phyloP scores from a whole-genome alignment of 2,888 invertebrate genomes.

The Agriopis leucophaearia region DNA sequence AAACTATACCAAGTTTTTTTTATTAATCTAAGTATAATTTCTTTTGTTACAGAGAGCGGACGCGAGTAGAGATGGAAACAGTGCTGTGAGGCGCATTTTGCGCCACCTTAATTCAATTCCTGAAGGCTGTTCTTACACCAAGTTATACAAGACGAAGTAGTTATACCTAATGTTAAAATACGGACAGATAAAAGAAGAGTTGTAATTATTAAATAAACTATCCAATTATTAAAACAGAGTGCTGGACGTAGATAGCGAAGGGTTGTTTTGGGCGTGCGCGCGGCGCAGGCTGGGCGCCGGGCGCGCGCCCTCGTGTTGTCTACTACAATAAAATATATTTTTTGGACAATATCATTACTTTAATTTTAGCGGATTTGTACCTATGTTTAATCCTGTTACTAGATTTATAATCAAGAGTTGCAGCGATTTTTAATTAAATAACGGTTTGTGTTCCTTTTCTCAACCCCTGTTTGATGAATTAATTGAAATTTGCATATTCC shows the following conservation, averaged over 20 bases:
- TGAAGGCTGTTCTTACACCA: constrained; percentile 87
- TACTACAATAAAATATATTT: constrained; percentile 87
- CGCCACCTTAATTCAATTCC: constrained; percentile 85
- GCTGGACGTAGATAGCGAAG: constrained; percentile 85
- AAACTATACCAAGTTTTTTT: background rate
- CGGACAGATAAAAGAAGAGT: constrained; percentile 83
- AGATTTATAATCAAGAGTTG: constrained; percentile 18
- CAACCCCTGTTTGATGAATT: constrained; percentile 7
- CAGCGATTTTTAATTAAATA: constrained; percentile 5
- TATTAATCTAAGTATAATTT: background rate
- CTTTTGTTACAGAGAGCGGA: constrained; percentile 79
- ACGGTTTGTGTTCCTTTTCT: constrained; percentile 12
- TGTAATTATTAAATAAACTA: constrained; percentile 88
- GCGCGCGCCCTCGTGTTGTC: constrained; percentile 84
- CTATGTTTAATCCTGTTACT: constrained; percentile 17
- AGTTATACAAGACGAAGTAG: constrained; percentile 86
- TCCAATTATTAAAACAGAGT: constrained; percentile 86
- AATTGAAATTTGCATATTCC: background rate
- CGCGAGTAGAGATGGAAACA: constrained; percentile 96
- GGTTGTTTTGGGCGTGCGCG: constrained; percentile 84
- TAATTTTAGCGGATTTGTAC: constrained; percentile 29
- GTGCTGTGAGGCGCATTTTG: constrained; percentile 92
- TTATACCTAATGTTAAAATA: constrained; percentile 86
- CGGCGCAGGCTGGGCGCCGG: constrained; percentile 82
- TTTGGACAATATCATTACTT: constrained; percentile 80